Evolutionary conservation across 64 coral and sea anemone genomes (phyloP), one percentile per base, ranked within the genome.

Genomic region (Porites lutea): DNA sequence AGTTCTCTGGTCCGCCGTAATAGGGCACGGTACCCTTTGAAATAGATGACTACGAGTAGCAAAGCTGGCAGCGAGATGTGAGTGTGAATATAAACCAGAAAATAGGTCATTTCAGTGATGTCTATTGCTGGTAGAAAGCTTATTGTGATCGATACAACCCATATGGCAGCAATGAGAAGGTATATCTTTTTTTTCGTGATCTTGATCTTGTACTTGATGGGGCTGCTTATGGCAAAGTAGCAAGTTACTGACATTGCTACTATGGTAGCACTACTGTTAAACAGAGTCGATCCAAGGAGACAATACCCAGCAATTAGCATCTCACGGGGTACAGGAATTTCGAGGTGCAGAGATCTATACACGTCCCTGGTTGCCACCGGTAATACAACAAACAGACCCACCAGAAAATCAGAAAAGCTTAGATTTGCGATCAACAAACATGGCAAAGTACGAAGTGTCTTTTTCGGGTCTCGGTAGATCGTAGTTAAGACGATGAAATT

Each of bases 391-490:
- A 60, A 83, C 19, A 83, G 22, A 18, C 80, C 80, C 23, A 83
- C 46, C 14, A 83, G 61, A 65, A 66, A 83, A 83, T 83, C 80
- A 8, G 80, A 65, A 13, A 66, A 5, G 18, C 62, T 48, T 21
- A 83, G 14, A 83, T 83, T 83, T 6, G 80, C 80, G 61, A 83
- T 83, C 60, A 83, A 62, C 80, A 83, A 19, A 19, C 61, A 66
- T 21, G 80, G 80, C 19, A 62, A 46, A 44, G 80, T 66, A 8
- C 80, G 46, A 83, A 83, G 61, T 13, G 80, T 48, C 27, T 21
- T 83, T 11, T 66, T 45, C 2, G 80, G 80, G 45, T 83, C 80
- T n/a, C 18, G 48, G 60, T 50, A 83, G 19, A 66, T 83, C n/a
- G 61, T 83, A 4, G 80, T 62, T 9, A 83, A 23, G 13, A 68